Conservation (phyloP, 2,113 vertebrate genomes). For the Xiphophorus maculatus region DNA sequence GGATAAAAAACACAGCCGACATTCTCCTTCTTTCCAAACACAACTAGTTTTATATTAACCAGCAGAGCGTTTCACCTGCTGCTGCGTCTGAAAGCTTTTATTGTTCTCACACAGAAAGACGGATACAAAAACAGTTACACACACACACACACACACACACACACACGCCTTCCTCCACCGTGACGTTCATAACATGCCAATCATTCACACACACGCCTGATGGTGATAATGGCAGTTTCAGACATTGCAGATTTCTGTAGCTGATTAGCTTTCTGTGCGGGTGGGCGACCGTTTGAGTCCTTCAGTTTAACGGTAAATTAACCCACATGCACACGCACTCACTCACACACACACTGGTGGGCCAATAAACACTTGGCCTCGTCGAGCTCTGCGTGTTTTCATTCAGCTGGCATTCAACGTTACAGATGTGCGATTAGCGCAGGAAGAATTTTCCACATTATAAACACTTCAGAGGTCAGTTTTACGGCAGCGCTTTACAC, state of each 20-base stretch:
- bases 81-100: constrained; percentile 52
- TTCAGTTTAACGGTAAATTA: constrained; percentile 25
- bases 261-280: constrained; percentile 25
- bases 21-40: constrained; percentile 6
- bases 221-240: constrained; percentile 9
- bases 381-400: constrained; percentile 5
- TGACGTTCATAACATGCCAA: constrained; percentile 26
- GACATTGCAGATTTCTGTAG: constrained; percentile 41
- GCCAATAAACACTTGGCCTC: not conserved
- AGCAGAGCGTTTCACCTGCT: constrained; percentile 51
- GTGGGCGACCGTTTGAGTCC: not conserved
- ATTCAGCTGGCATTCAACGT: constrained; percentile 15
- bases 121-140: constrained; percentile 39
- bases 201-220: constrained; percentile 28
- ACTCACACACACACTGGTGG: not conserved
- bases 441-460: constrained; percentile 57
- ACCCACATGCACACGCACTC: not conserved
- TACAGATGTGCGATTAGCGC: constrained; percentile 30
- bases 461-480: constrained; percentile 50
- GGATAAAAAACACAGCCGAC: not conserved
- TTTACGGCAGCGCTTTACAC: constrained; percentile 23
- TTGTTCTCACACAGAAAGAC: constrained; percentile 49
- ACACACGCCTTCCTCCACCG: not conserved
- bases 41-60: constrained; percentile 70
- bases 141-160: not conserved